These are phyloP conservation scores for Neosalanx taihuensis DNA, from an alignment of 2,797 vertebrate species.

Conservation along the genomic window DNA sequence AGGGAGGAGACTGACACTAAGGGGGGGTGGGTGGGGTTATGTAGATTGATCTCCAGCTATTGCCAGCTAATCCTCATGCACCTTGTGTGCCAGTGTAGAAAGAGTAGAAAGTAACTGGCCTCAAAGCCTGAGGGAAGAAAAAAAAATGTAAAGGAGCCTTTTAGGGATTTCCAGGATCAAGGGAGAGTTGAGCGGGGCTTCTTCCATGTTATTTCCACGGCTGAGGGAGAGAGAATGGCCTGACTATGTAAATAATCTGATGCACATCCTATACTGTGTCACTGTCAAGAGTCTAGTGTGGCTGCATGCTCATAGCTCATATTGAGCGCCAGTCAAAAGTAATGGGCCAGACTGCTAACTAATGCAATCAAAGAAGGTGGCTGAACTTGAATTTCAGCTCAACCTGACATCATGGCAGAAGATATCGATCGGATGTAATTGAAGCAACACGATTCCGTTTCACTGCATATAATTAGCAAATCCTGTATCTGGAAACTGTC, in stretches of 20 bases:
- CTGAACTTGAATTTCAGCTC: slow-evolving; percentile 56
- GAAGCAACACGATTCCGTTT: slow-evolving; percentile 58
- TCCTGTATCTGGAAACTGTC: slow-evolving; percentile 49
- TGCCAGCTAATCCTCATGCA: slow-evolving; percentile 64
- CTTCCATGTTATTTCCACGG: not conserved
- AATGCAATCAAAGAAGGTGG: slow-evolving; percentile 61
- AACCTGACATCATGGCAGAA: slow-evolving; percentile 59
- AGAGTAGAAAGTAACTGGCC: slow-evolving; percentile 51
- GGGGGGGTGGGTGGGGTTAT: slow-evolving; percentile 60
- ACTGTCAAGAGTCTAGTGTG: slow-evolving; percentile 21
- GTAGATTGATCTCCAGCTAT: slow-evolving; percentile 69
- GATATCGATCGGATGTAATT: slow-evolving; percentile 64
- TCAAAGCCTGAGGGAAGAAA: slow-evolving; percentile 34
- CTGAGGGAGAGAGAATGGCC: not conserved
- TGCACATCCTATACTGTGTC: slow-evolving; percentile 14
- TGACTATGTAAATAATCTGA: slow-evolving; percentile 18
- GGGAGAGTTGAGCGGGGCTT: not conserved
- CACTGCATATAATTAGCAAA: slow-evolving; percentile 62
- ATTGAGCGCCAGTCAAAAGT: slow-evolving; percentile 48
- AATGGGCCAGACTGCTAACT: slow-evolving; percentile 60
- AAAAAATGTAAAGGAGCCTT: slow-evolving; percentile 45
- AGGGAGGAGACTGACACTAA: slow-evolving; percentile 27
- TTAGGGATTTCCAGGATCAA: slow-evolving; percentile 53
- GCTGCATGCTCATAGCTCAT: slow-evolving; percentile 33
- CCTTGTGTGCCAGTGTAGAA: slow-evolving; percentile 57